Evolutionary conservation across 2,888 invertebrate species (phyloP), one percentile per base, ranked within the genome.

Genomic region (Torymus tubicola): DNA sequence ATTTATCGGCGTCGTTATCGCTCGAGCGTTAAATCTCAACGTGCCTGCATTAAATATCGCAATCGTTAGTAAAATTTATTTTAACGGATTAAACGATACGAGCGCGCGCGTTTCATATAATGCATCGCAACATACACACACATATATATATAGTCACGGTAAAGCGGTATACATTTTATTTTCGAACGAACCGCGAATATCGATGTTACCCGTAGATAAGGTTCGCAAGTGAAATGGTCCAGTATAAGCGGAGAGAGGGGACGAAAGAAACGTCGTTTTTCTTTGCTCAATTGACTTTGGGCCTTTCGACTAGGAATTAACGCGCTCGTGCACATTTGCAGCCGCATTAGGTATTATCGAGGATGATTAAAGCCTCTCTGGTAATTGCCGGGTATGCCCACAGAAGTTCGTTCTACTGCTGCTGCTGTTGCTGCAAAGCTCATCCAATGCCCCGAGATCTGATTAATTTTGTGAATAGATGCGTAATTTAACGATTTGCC

Each of bases 1-100:
- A 83, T 83, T 83, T 80, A 83, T 83, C 63, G 81, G 72, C 78
- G 67, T 81, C 78, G 82, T 83, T 82, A 83, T 78, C 81, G 74
- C 52, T 10, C 18, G 63, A 53, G 70, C 81, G 64, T 81, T 82
- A 82, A 82, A 80, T 82, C 81, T 79, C 76, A 77, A 70, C 82
- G 81, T 79, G 78, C 78, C 42, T 73, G 74, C 81, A 83, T 83
- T 82, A 83, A 83, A 83, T 82, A 83, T 83, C 67, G 70, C 78
- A 80, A 78, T 80, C 81, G 80, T 83, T 82, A 82, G 78, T 77
- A 65, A 18, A 82, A 79, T 82, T 83, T 76, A 83, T 81, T 71
- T 75, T 11, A 42, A 50, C 61, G 74, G 76, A 81, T 83, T 82
- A 82, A 82, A 69, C 63, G 21, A 12, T 24, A 42, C 61, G 4